A percentile compares a stretch with the other conserved stretches of the same genome.
phyloP scores from a whole-genome alignment of 2,797 vertebrate species.

The Australoheros facetus region DNA sequence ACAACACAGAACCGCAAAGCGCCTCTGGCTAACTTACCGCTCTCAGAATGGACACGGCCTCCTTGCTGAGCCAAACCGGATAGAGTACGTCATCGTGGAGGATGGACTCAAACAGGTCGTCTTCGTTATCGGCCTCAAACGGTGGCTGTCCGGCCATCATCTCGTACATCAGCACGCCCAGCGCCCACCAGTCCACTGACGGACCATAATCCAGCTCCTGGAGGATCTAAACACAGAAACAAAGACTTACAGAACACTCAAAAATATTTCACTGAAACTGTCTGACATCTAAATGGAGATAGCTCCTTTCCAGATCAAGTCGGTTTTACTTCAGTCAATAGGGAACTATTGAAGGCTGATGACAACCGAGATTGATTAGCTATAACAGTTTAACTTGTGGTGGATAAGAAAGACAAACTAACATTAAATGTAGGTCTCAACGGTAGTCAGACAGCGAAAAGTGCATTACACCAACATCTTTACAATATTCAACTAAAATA shows the following conservation, averaged over 20 bases:
- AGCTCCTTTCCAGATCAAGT: background rate
- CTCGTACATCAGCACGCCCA: conserved; percentile 96
- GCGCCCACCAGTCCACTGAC: conserved; percentile 96
- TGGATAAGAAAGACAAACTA: no score
- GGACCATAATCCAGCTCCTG: conserved; percentile 95
- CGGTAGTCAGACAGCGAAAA: no score
- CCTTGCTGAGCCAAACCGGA: conserved; percentile 97
- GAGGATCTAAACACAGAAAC: conserved; percentile 83
- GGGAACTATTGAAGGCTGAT: no score
- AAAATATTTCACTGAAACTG: no score
- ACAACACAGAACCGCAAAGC: background rate
- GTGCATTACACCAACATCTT: no score
- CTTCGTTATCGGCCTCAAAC: conserved; percentile 96
- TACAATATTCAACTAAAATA: no score
- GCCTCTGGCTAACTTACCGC: conserved; percentile 82
- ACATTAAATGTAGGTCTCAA: no score
- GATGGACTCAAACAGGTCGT: conserved; percentile 96
- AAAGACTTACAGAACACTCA: fast-evolving
- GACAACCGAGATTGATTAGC: no score
- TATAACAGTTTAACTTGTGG: no score
- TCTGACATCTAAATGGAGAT: no score
- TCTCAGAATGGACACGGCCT: conserved; percentile 95
- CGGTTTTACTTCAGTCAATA: no score
- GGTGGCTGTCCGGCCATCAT: conserved; percentile 98
- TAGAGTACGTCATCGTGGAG: conserved; percentile 95